Percentiles rank a stretch among this genome's conserved stretches.
phyloP scores from a whole-genome alignment of 2,888 invertebrate species.

The Hydrotaea cyrtoneurina region DNA sequence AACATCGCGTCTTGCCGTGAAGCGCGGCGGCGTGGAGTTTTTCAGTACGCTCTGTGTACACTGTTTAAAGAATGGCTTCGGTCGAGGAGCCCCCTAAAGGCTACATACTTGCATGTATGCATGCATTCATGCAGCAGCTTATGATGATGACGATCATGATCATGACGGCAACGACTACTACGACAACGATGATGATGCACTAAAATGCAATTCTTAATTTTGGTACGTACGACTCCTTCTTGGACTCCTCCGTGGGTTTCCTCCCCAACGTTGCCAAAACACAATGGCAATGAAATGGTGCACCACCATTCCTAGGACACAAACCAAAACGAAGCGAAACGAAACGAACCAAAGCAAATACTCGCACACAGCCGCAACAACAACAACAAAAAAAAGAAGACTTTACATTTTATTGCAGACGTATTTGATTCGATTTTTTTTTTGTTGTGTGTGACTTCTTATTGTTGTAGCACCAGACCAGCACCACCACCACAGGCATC shows the following conservation, averaged over 20 bases:
- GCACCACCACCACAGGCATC: constrained; percentile 34
- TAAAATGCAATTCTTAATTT: constrained; percentile 57
- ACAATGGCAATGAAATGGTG: constrained; percentile 47
- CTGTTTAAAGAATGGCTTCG: not conserved
- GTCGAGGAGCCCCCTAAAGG: constrained; percentile 61
- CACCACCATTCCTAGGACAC: constrained; percentile 43
- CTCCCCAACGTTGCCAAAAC: not conserved
- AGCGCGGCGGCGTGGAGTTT: too few species aligned
- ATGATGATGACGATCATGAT: constrained; percentile 47
- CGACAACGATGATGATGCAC: constrained; percentile 52
- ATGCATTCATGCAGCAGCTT: constrained; percentile 62
- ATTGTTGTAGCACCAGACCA: constrained; percentile 11
- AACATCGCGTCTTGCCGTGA: not conserved
- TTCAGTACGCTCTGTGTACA: not conserved
- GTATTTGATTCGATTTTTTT: constrained; percentile 55
- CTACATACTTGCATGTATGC: constrained; percentile 61
- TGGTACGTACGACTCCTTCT: constrained; percentile 52
- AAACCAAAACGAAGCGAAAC: constrained; percentile 27
- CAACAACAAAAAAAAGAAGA: constrained; percentile 49
- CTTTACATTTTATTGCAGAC: constrained; percentile 61
- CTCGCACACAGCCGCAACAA: not conserved
- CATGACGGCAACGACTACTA: constrained; percentile 22
- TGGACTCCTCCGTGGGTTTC: constrained; percentile 18
- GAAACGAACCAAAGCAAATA: constrained; percentile 33
- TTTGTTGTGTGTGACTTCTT: constrained; percentile 39